Evolutionary conservation across 2,797 vertebrate genomes (phyloP).

Genomic region (Cossypha caffra): DNA sequence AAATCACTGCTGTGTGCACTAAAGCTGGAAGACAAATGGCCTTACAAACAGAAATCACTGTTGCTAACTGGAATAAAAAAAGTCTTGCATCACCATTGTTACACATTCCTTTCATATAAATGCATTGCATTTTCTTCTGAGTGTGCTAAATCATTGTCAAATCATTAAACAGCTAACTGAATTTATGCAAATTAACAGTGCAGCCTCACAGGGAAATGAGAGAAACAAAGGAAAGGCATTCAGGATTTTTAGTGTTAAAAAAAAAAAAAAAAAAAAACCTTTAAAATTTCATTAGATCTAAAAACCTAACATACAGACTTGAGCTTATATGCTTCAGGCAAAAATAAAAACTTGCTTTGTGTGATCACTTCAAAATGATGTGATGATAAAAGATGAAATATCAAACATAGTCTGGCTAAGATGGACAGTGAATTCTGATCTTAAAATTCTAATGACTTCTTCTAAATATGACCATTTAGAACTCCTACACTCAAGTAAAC

Average conservation of each 20-base stretch:
- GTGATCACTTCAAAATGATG: background rate
- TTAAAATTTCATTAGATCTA: background rate
- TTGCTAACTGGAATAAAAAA: conserved; percentile 33
- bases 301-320: background rate
- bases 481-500: background rate
- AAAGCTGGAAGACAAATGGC: conserved; percentile 56
- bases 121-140: background rate
- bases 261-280: background rate
- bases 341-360: background rate
- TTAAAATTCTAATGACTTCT: background rate
- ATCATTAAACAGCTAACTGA: background rate
- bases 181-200: background rate
- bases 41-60: conserved; percentile 40
- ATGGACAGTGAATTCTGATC: background rate
- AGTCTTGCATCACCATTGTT: background rate
- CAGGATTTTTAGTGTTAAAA: background rate
- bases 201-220: background rate
- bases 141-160: background rate
- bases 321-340: background rate
- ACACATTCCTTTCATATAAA: background rate
- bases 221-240: background rate
- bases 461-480: background rate
- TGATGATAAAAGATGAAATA: background rate
- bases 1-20: conserved; percentile 13
- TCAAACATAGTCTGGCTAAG: background rate